These are phyloP conservation scores for Hydrophis major DNA, from an alignment of 2,797 vertebrate species.

Conservation along the genomic window DNA sequence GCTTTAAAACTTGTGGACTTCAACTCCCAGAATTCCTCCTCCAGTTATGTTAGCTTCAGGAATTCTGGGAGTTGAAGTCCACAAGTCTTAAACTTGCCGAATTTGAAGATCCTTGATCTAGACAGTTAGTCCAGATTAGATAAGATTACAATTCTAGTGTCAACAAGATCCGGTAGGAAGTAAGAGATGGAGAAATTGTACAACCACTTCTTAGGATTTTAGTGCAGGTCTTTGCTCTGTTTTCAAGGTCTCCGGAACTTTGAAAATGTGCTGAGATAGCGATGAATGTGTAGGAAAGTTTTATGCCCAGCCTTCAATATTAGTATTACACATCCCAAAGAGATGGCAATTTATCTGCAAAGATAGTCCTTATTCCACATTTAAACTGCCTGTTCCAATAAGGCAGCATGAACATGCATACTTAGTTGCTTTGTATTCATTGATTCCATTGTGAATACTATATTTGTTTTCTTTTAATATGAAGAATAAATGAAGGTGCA, in stretches of 20 bases:
- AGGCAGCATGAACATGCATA: neutral
- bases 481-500: neutral
- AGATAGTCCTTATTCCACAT: neutral
- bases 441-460: neutral
- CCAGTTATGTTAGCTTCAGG: no score
- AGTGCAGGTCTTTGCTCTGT: neutral
- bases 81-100: no score
- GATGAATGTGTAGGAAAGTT: neutral
- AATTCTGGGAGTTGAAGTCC: no score
- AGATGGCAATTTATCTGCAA: neutral
- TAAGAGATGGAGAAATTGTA: neutral
- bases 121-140: neutral
- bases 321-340: neutral
- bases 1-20: no score
- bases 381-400: neutral
- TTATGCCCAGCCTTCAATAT: neutral
- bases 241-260: neutral
- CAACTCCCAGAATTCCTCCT: no score
- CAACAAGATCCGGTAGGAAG: neutral
- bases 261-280: neutral
- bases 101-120: no score
- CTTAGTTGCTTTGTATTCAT: neutral
- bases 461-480: neutral
- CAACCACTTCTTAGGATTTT: neutral
- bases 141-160: neutral